phyloP scores from a whole-genome alignment of 2,888 invertebrate species.

The Lucinisca nassula region DNA sequence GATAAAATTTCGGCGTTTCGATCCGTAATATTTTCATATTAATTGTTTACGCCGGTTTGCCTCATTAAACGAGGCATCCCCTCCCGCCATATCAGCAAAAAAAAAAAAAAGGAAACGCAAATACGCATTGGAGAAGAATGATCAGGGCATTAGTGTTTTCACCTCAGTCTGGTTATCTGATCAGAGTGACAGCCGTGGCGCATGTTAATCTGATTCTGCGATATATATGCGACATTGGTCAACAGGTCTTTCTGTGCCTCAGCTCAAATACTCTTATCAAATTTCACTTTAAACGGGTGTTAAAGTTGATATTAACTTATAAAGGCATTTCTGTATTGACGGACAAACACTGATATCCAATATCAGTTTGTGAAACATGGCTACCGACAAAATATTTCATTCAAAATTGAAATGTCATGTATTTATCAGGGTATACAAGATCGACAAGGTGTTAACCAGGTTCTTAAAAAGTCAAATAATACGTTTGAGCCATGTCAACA shows the following conservation, averaged over 20 bases:
- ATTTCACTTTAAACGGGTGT: slow-evolving; percentile 1
- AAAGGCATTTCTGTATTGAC: not conserved
- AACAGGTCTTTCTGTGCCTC: too few species aligned
- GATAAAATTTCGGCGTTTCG: not conserved
- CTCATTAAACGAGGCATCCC: not conserved
- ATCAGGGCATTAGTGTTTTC: too few species aligned
- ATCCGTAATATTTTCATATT: not conserved
- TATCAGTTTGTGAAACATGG: not conserved
- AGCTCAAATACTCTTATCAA: too few species aligned
- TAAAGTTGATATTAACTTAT: not conserved
- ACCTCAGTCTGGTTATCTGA: too few species aligned
- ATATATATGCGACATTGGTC: too few species aligned
- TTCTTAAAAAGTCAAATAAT: not conserved
- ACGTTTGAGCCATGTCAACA: too few species aligned
- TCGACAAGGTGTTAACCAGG: not conserved
- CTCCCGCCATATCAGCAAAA: too few species aligned
- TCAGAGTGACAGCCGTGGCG: too few species aligned
- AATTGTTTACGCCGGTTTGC: not conserved
- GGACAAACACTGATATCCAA: slow-evolving; percentile 7
- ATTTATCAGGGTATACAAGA: not conserved
- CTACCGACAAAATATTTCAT: not conserved
- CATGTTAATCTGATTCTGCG: too few species aligned
- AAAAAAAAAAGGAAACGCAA: too few species aligned
- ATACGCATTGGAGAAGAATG: too few species aligned
- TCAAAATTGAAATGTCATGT: slow-evolving; percentile 5